A percentile compares a stretch with the other conserved stretches of the same genome.
phyloP scores from a whole-genome alignment of 2,797 vertebrate species.

The Bovichtus diacanthus region DNA sequence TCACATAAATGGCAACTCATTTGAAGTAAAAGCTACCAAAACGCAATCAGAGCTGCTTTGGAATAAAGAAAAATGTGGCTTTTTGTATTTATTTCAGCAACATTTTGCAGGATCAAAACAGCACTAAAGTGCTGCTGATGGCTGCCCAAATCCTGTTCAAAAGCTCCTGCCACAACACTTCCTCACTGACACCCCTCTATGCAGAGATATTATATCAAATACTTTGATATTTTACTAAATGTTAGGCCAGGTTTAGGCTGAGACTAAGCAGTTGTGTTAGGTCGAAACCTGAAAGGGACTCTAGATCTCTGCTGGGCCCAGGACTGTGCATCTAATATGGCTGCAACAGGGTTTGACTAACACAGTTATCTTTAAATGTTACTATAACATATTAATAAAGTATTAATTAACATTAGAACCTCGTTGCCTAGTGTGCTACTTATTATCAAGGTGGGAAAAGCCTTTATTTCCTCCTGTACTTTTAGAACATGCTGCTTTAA shows the following conservation, averaged over 20 bases:
- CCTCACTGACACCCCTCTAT: neutral
- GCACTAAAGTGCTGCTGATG: conserved; percentile 33
- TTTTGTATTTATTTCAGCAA: conserved; percentile 50
- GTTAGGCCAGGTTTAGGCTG: neutral
- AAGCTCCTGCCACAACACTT: conserved; percentile 33
- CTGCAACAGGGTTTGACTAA: neutral
- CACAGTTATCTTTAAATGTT: neutral
- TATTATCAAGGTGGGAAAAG: neutral
- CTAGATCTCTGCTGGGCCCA: neutral
- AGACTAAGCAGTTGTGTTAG: neutral
- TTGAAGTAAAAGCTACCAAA: conserved; percentile 17
- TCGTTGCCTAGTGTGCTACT: neutral
- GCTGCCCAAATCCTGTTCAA: conserved; percentile 31
- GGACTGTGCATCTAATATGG: neutral
- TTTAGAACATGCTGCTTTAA: neutral
- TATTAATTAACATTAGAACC: neutral
- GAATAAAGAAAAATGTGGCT: conserved; percentile 37
- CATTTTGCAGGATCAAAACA: conserved; percentile 49
- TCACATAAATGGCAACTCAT: neutral
- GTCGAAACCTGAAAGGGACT: too few relatives aligned
- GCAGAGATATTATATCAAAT: conserved; percentile 14
- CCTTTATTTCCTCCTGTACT: neutral
- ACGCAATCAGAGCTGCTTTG: conserved; percentile 31
- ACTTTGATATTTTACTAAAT: neutral
- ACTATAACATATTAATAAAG: neutral